Conservation (phyloP, 2,888 invertebrate genomes). For the Agonum fuliginosum region DNA sequence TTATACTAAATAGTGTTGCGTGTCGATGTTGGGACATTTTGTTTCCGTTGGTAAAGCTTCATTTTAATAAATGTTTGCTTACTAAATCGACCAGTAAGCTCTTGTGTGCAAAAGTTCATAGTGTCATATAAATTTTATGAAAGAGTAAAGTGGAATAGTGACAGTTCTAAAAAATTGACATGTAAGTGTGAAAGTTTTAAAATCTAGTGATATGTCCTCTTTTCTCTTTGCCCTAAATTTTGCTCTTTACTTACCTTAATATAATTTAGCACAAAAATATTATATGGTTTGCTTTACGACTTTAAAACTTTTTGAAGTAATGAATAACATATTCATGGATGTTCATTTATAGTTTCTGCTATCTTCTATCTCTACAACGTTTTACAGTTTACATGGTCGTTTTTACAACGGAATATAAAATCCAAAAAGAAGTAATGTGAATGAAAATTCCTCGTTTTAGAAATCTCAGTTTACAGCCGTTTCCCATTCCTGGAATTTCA, state of each 20-base stretch:
- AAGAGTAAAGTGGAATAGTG: no score
- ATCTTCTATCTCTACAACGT: neutral
- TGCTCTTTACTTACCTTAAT: neutral
- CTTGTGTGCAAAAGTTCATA: no score
- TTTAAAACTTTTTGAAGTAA: conserved; percentile 4
- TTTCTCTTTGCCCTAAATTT: neutral
- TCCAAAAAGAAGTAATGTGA: neutral
- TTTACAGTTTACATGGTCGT: conserved; percentile 17
- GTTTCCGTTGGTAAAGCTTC: no score
- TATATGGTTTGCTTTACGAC: conserved; percentile 23
- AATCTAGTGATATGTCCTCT: neutral
- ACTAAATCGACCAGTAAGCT: no score
- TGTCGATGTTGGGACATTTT: no score
- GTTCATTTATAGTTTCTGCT: conserved; percentile 14
- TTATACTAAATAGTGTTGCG: no score
- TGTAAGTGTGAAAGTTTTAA: no score
- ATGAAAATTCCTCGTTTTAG: neutral
- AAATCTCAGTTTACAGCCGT: neutral
- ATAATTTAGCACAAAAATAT: neutral
- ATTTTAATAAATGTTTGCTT: no score
- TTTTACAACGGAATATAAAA: conserved; percentile 9
- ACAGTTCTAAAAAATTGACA: no score
- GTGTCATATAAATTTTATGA: no score
- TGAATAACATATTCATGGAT: conserved; percentile 27
- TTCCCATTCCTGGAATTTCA: neutral